These are phyloP conservation scores for Microtus oregoni DNA, from an alignment of 2,113 vertebrate species.

Conservation along the genomic window DNA sequence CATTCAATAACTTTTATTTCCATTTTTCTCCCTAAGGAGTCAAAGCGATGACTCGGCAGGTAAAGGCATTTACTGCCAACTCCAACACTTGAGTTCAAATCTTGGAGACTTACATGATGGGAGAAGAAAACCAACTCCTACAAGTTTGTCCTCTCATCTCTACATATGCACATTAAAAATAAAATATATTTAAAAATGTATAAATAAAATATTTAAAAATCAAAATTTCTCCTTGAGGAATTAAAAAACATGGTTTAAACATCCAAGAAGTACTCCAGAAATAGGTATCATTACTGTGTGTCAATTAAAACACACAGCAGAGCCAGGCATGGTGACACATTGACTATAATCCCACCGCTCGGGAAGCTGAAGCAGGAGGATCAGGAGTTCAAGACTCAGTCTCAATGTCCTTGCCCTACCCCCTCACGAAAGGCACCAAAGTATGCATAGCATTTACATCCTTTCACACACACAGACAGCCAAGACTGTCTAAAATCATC, in stretches of 20 bases:
- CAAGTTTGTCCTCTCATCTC: not conserved
- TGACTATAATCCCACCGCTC: not conserved
- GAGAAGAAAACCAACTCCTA: not conserved
- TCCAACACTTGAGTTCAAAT: not conserved
- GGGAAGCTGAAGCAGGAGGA: too few species aligned
- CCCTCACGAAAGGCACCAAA: not conserved
- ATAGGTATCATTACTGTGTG: not conserved
- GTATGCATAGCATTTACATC: not conserved
- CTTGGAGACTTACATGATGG: not conserved
- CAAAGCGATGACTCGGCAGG: not conserved
- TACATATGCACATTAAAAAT: not conserved
- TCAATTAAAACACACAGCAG: not conserved
- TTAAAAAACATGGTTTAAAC: not conserved
- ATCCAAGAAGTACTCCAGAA: not conserved
- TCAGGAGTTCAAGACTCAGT: not conserved
- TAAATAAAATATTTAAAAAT: not conserved
- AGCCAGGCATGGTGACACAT: not conserved
- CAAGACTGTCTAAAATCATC: constrained; percentile 19
- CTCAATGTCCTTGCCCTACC: too few species aligned
- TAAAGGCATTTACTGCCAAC: not conserved
- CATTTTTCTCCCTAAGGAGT: not conserved
- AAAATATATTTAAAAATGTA: not conserved
- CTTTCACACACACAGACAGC: not conserved
- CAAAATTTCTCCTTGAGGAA: not conserved
- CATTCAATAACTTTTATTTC: constrained; percentile 46